Base-by-base conservation (phyloP, 2,797 vertebrate genomes). In the Heliangelus exortis region DNA sequence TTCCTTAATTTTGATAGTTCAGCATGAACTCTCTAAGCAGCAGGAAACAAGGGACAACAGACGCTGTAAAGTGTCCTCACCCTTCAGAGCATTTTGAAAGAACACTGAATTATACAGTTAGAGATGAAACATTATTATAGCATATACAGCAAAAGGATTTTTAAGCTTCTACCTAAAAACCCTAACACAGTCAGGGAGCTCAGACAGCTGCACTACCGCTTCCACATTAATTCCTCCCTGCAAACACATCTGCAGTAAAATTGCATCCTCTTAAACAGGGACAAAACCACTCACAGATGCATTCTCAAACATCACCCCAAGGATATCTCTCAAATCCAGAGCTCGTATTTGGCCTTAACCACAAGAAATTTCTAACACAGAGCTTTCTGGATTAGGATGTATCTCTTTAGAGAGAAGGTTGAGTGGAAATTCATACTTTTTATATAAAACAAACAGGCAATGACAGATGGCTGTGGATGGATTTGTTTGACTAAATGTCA, bases 21-120 rank as follows among this genome's bases (percentile, higher is more conserved):
- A 71, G 15, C 6, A 29, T n/a, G n/a, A 47, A 18, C 33, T 65
- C 43, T 83, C 62, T 67, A 71, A 83, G 45, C 50, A 80, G 17
- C 28, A 67, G 57, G 20, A 65, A 87, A 87, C 39, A 57, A 21
- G 20, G 43, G 53, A 71, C 31, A 86, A 55, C 12, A 31, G 67
- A 69, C 10, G 20, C 31, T 68, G 4, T 65, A 65, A 86, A 34
- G 36, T 67, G 45, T 73, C 81, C 25, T 51, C 23, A 50, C 34
- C 9, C 80, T 67, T 65, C 21, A 57, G 66, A 89, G 20, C 68
- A n/a, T 47, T 83, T 83, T 80, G 65, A 90, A 91, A 91, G 51
- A 69, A 86, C 84, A 78, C 6, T 17, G 34, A 59, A 47, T 47
- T 47, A 66, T 33, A 34, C 48, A 67, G 48, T 76, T 88, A 68